These are phyloP conservation scores for Umimayanthus chanpuru DNA, from an alignment of 92 coral and sea anemone species.

Conservation along the genomic window DNA sequence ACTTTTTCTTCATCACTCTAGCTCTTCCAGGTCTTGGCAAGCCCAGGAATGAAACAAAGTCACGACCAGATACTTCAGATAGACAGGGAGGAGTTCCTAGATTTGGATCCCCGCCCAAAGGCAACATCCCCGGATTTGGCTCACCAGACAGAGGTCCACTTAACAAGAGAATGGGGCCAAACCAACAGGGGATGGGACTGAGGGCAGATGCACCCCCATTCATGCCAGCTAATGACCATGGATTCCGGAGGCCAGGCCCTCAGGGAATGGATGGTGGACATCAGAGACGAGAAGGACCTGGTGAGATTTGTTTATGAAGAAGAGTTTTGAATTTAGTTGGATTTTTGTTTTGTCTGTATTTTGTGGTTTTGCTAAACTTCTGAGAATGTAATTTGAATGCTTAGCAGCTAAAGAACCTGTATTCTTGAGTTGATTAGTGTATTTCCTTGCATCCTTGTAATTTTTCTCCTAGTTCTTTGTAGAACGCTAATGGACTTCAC, in stretches of 20 bases:
- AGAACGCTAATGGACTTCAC: too few relatives aligned
- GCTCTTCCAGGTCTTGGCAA: slow-evolving; percentile 38
- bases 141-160: slow-evolving; percentile 18
- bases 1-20: not conserved
- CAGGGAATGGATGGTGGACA: slow-evolving; percentile 22
- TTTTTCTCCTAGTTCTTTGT: too few relatives aligned
- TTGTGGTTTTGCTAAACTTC: too few relatives aligned
- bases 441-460: too few relatives aligned
- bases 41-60: slow-evolving; percentile 7
- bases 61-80: slow-evolving; percentile 29
- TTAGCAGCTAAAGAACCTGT: too few relatives aligned
- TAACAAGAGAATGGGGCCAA: slow-evolving; percentile 26
- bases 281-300: slow-evolving; percentile 29
- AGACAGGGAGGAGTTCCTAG: slow-evolving; percentile 31
- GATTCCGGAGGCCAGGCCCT: slow-evolving; percentile 8
- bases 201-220: slow-evolving; percentile 38
- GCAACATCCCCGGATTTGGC: slow-evolving; percentile 32
- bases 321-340: not conserved
- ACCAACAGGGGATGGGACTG: slow-evolving; percentile 16
- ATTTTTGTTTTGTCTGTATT: not conserved
- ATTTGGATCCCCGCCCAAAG: slow-evolving; percentile 28
- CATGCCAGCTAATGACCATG: slow-evolving; percentile 20
- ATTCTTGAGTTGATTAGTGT: too few relatives aligned
- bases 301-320: not conserved
- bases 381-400: too few relatives aligned